These are phyloP conservation scores for Anthopleura xanthogrammica DNA, from an alignment of 92 coral and sea anemone genomes.

Conservation along the genomic window DNA sequence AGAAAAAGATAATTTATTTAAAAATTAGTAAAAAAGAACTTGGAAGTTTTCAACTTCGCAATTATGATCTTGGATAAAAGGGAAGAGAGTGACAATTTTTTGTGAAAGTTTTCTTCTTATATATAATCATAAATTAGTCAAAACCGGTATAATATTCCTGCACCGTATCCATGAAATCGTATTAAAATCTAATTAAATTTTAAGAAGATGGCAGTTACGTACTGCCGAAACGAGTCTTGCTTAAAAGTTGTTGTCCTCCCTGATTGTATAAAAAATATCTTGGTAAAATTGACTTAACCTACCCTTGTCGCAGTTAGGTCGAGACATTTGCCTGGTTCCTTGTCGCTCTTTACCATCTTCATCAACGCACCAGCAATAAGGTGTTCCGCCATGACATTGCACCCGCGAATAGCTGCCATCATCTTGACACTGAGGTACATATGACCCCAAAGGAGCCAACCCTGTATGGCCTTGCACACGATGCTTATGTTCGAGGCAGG, in stretches of 20 bases:
- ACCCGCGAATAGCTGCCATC: slow-evolving; percentile 68
- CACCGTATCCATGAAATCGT: no score
- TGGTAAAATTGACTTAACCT: not conserved
- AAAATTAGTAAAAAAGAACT: not conserved
- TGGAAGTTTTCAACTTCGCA: no score
- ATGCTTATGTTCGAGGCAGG: slow-evolving; percentile 58
- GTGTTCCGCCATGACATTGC: slow-evolving; percentile 77
- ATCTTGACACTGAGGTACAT: slow-evolving; percentile 74
- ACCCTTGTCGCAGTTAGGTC: slow-evolving; percentile 69
- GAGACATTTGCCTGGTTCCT: slow-evolving; percentile 63
- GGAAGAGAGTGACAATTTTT: no score
- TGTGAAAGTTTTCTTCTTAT: no score
- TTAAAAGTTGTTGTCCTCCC: no score
- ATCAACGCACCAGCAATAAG: slow-evolving; percentile 93
- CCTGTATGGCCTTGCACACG: slow-evolving; percentile 65
- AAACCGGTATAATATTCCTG: no score
- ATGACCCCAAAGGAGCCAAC: slow-evolving; percentile 54
- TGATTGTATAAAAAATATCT: not conserved
- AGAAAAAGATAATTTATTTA: not conserved
- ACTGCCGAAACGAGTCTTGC: no score
- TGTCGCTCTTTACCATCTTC: slow-evolving; percentile 68
- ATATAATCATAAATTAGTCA: no score
- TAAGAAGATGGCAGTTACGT: no score
- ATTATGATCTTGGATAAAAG: no score
- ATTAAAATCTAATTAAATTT: no score